phyloP scores from a whole-genome alignment of 2,113 vertebrate genomes.

The Alexandromys fortis region DNA sequence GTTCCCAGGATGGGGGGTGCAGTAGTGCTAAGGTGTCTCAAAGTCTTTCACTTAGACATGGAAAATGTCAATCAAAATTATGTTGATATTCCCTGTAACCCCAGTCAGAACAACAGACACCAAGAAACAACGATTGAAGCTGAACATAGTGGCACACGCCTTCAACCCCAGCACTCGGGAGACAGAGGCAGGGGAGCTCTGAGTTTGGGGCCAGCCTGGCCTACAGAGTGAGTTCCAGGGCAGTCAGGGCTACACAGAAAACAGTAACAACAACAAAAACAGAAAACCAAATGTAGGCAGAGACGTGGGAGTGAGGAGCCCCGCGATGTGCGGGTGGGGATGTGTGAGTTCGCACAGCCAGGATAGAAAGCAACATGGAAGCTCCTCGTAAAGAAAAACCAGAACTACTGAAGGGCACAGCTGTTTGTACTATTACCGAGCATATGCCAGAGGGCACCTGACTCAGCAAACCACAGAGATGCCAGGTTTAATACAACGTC shows the following conservation, averaged over 20 bases:
- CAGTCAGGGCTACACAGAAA: background rate
- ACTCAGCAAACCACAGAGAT: background rate
- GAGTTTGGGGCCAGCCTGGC: background rate
- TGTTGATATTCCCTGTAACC: background rate
- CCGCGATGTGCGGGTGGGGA: fast-evolving
- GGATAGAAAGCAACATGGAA: too few relatives aligned
- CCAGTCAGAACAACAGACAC: background rate
- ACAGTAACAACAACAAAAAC: background rate
- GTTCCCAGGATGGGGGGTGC: too few relatives aligned
- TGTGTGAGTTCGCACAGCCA: background rate
- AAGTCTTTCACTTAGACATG: too few relatives aligned
- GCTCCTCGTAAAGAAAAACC: background rate
- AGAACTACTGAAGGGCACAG: background rate
- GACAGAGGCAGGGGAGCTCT: background rate
- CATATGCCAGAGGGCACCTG: background rate
- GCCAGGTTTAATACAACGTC: background rate
- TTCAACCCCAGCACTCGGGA: background rate
- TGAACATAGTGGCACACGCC: background rate
- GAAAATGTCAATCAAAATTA: background rate
- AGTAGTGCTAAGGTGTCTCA: too few relatives aligned
- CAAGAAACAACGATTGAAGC: background rate
- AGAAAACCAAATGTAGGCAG: background rate
- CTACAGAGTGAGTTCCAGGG: background rate
- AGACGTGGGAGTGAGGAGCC: too few relatives aligned
- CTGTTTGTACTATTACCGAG: background rate